A percentile compares a stretch with the other conserved stretches of the same genome.
These are phyloP conservation scores for Zeugodacus cucurbitae DNA, from an alignment of 1,140 invertebrate species.

Conservation along the genomic window DNA sequence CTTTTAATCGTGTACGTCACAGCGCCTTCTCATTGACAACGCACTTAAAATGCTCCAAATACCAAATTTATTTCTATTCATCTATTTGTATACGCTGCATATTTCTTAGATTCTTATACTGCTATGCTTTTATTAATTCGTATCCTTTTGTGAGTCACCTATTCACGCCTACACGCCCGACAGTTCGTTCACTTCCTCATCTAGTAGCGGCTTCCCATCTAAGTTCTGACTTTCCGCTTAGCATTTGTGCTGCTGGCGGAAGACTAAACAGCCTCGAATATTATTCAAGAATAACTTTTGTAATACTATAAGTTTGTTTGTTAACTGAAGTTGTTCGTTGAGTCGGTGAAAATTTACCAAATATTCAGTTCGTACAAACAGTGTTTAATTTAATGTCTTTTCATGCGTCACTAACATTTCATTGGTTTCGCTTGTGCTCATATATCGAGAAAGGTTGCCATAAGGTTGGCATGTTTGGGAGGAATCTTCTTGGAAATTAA, in stretches of 20 bases:
- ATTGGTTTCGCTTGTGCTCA: too few species aligned
- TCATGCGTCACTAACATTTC: too few species aligned
- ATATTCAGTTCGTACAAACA: too few species aligned
- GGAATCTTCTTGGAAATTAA: too few species aligned
- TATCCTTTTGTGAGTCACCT: not conserved
- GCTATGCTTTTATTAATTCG: not conserved
- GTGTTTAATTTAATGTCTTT: too few species aligned
- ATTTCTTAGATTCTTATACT: too few species aligned
- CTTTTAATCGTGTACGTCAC: not conserved
- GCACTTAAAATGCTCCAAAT: not conserved
- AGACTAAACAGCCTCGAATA: not conserved
- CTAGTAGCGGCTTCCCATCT: not conserved
- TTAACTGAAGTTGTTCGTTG: too few species aligned
- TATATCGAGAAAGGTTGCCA: too few species aligned
- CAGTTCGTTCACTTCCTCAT: not conserved
- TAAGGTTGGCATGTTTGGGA: too few species aligned
- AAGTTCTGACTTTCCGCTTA: not conserved
- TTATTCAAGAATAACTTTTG: not conserved
- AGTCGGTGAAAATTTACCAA: too few species aligned
- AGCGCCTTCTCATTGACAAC: not conserved
- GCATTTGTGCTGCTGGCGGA: not conserved
- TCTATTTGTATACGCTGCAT: not conserved
- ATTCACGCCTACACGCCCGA: not conserved
- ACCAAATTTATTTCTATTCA: not conserved
- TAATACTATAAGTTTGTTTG: not conserved